Percentiles rank a stretch among this genome's conserved stretches.
These are phyloP conservation scores for Calliphora vicina DNA, from an alignment of 1,140 invertebrate genomes.

Conservation along the genomic window DNA sequence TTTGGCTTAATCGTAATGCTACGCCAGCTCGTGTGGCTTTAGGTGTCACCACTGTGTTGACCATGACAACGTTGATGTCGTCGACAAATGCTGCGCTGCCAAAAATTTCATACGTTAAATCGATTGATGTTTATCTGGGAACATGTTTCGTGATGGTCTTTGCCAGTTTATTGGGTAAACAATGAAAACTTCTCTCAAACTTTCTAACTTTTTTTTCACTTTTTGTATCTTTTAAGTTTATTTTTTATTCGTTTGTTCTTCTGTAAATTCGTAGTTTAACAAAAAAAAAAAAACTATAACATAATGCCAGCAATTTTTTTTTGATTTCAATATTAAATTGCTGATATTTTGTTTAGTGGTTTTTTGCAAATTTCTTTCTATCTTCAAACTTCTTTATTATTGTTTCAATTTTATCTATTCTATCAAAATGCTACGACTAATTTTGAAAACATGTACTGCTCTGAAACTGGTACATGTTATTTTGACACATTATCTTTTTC, in stretches of 20 bases:
- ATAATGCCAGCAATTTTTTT: too few relatives aligned
- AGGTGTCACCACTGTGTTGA: constrained; percentile 96
- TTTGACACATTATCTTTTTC: neutral
- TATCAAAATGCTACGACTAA: neutral
- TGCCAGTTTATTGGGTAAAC: constrained; percentile 90
- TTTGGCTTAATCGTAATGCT: constrained; percentile 92
- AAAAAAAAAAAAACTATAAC: too few relatives aligned
- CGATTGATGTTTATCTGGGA: constrained; percentile 97
- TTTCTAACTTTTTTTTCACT: constrained; percentile 37
- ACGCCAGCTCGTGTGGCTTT: constrained; percentile 95
- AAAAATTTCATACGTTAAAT: constrained; percentile 98
- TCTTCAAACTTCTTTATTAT: neutral
- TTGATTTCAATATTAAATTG: too few relatives aligned
- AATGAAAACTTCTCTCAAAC: constrained; percentile 34
- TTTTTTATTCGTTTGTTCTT: constrained; percentile 22
- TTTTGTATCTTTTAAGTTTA: neutral
- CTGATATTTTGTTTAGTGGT: too few relatives aligned
- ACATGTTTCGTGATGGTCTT: constrained; percentile 99
- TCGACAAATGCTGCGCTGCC: constrained; percentile 97
- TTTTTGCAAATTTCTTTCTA: neutral
- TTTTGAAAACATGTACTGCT: neutral
- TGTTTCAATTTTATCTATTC: neutral
- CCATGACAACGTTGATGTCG: constrained; percentile 99
- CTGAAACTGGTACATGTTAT: neutral
- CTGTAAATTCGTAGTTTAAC: neutral